Base-by-base conservation (phyloP, 2,113 vertebrate species). In the Xiphophorus maculatus region DNA sequence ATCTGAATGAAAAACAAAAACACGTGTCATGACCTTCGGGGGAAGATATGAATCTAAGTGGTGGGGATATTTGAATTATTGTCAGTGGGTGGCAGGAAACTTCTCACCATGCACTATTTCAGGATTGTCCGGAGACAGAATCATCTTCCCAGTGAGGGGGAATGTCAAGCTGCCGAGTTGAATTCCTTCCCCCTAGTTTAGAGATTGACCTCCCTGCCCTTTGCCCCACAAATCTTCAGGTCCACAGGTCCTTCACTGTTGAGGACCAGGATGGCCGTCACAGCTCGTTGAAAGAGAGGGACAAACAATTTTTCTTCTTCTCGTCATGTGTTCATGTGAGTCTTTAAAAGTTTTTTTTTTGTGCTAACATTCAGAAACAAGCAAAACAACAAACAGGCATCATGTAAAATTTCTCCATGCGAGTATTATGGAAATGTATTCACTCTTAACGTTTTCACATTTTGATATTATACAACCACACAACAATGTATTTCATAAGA, bases 171-270 rank as follows among this genome's bases (percentile, higher is more conserved):
- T 3, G 78, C 66, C 85, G 1, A 81, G 82, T 73, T 82, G 76
- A 90, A 93, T 94, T 94, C 91, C 89, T 90, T 82, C 85, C 82
- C 81, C 83, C 82, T 80, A 82, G 88, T 88, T 89, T 87, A 60
- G 80, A 84, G 84, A 76, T 77, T 83, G 90, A 93, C 91, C 88
- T 70, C 65, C 14, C 77, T 22, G 62, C 77, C 85, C 91, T 89
- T 89, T 88, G 88, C 71, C 75, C 90, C 79, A 82, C 87, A 92
- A 89, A 90, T 93, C 84, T 71, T 87, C 82, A 83, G 84, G 74
- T 87, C 75, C 82, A 79, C 80, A 80, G 81, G 75, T 74, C 76
- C 68, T 79, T 88, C 61, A 58, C 82, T 70, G 79, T 76, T 63
- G 78, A 79, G 78, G 73, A 61, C 84, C 75, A 76, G 76, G 54